These are phyloP conservation scores for Psittacus erithacus DNA, from an alignment of 2,113 vertebrate species.

Conservation along the genomic window DNA sequence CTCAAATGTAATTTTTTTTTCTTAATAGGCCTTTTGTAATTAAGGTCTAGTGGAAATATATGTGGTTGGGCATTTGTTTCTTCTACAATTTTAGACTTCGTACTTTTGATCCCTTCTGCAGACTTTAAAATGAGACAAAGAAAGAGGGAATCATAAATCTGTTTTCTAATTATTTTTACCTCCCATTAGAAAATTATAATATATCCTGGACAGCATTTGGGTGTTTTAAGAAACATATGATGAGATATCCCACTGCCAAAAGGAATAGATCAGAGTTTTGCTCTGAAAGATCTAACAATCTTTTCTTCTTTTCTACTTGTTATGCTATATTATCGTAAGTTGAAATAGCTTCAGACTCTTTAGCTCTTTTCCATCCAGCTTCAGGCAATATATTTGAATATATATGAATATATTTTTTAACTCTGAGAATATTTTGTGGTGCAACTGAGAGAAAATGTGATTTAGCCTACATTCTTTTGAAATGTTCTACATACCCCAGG, in stretches of 20 bases:
- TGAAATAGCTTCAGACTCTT: slow-evolving; percentile 3
- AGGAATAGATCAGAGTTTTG: not conserved
- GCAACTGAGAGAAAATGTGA: not conserved
- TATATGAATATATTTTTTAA: not conserved
- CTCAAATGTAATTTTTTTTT: not conserved
- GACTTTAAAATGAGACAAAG: not conserved
- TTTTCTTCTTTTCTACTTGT: slow-evolving; percentile 16
- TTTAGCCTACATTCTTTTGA: not conserved
- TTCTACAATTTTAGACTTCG: not conserved
- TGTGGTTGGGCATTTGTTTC: not conserved
- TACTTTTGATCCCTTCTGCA: not conserved
- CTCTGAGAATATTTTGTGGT: not conserved
- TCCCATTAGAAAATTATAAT: not conserved
- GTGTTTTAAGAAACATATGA: not conserved
- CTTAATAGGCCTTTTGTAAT: not conserved
- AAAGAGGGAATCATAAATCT: not conserved
- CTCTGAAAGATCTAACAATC: not conserved
- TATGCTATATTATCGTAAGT: not conserved
- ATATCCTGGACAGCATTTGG: not conserved
- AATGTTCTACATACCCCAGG: not conserved
- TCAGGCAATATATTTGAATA: slow-evolving; percentile 12
- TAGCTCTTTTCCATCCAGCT: not conserved
- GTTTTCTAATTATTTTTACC: not conserved
- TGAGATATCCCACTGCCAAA: not conserved
- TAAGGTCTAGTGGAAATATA: not conserved